Conservation (phyloP, 2,113 vertebrate species). For the Merops nubicus region DNA sequence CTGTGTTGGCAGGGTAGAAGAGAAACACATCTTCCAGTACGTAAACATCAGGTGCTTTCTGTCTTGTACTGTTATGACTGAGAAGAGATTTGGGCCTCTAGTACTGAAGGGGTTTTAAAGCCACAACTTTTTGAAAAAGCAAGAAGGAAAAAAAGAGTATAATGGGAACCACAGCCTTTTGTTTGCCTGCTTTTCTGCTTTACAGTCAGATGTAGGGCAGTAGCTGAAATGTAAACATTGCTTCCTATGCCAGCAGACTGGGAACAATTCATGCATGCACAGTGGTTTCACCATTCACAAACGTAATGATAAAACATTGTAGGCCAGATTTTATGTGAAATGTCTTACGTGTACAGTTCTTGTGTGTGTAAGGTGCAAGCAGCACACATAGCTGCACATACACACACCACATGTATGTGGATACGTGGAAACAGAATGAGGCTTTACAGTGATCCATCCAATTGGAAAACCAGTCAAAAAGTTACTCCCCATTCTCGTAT, state of each 20-base stretch:
- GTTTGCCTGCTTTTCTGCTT: constrained; percentile 15
- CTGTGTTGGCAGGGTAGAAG: neutral
- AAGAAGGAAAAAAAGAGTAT: neutral
- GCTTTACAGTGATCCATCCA: neutral
- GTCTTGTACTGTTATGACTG: neutral
- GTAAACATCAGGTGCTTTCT: constrained; percentile 17
- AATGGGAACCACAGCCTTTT: neutral
- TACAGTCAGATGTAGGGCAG: neutral
- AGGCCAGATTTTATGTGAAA: neutral
- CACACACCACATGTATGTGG: neutral
- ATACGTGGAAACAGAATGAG: neutral
- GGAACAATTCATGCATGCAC: neutral
- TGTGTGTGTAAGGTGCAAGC: neutral
- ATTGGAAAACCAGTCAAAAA: neutral
- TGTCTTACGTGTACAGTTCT: neutral
- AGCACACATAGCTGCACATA: neutral
- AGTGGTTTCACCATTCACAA: neutral
- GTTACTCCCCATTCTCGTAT: neutral
- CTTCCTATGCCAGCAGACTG: neutral
- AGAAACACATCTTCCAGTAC: neutral
- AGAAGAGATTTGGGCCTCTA: neutral
- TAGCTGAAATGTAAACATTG: neutral
- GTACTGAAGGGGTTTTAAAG: neutral
- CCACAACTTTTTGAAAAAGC: neutral
- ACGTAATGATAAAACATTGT: neutral